Base-by-base conservation (phyloP, 2,888 invertebrate genomes). In the Siphonodentalium dalli region DNA sequence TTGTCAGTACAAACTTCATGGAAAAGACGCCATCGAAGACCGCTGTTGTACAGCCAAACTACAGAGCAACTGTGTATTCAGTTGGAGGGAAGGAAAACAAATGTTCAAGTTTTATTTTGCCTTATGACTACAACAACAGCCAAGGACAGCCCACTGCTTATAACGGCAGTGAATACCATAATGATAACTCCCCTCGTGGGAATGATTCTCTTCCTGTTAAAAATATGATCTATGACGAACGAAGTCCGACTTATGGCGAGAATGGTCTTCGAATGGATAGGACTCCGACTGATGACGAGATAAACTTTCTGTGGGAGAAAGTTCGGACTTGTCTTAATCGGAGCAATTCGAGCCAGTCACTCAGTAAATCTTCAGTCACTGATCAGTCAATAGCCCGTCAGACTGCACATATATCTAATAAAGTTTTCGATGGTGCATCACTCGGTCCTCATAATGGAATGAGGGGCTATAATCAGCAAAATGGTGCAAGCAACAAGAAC, bases 231-330 rank as follows among this genome's bases (percentile, higher is more conserved):
- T n/a, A n/a, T n/a, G n/a, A n/a, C n/a, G n/a, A n/a, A n/a, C n/a
- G n/a, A n/a, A n/a, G 58, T 29, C 61, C 66, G 29, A 63, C 70
- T 7, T 73, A 66, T 58, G 63, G 67, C 63, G 72, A 73, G 18
- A 71, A 67, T 54, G 75, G 73, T 33, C 34, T 76, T 47, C 54
- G 73, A 39, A 67, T 79, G 28, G 79, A 79, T 48, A 56, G 75
- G 27, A 80, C 80, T 2, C 80, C 80, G 2, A 80, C 80, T n/a
- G 80, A 80, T 51, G 79, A 78, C 31, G 80, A 80, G 45, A 80
- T 80, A 13, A 78, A 78, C 60, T 72, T 67, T 55, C 58, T 80
- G 26, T 80, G 80, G 80, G 75, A 77, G 41, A 77, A 75, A 54
- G 75, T 79, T 15, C 60, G 78, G 7, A 72, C 66, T n/a, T 79